Evolutionary conservation across 2,797 vertebrate species (phyloP), one percentile per base, ranked within the genome.

Genomic region (Channa striata): DNA sequence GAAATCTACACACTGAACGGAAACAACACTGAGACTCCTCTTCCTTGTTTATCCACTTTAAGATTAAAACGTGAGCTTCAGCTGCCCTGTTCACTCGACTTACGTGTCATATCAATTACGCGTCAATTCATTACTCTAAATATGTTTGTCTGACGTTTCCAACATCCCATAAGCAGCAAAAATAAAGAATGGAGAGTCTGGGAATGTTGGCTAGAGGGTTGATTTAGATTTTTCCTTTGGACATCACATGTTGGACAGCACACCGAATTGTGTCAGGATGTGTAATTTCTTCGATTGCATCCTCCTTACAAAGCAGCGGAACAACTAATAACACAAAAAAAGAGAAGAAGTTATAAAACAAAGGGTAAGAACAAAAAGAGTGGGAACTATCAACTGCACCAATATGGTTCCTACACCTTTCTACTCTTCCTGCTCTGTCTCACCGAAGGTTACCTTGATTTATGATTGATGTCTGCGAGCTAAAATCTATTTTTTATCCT

Each of bases 401-500:
- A 4, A 40, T 59, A 10, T 43, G 59, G 54, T 68, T 74, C 65
- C 50, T 62, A 53, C 58, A 67, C 39, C 33, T 81, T 46, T 7
- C 30, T 34, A 36, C 49, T 21, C 67, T 40, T 72, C 80, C 46
- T 57, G 37, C 49, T 73, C 54, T 33, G 44, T 59, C 67, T 76
- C 57, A 61, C 30, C 56, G 49, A 81, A 78, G 79, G 80, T 83
- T 72, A 85, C 62, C 54, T 84, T 81, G 69, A 83, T 77, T 46
- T 57, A 39, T 67, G 80, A 85, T 68, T 78, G 76, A 84, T 74
- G 49, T 78, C 58, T 78, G 30, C 51, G 20, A 70, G 65, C 34
- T 67, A 58, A 76, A 78, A 85, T 78, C 58, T 71, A 74, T 83
- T 85, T 84, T 83, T 56, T 51, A 72, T 69, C 59, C 60, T 72